Evolutionary conservation across 2,888 invertebrate species (phyloP), one percentile per base, ranked within the genome.

Genomic region (Acronicta psi): DNA sequence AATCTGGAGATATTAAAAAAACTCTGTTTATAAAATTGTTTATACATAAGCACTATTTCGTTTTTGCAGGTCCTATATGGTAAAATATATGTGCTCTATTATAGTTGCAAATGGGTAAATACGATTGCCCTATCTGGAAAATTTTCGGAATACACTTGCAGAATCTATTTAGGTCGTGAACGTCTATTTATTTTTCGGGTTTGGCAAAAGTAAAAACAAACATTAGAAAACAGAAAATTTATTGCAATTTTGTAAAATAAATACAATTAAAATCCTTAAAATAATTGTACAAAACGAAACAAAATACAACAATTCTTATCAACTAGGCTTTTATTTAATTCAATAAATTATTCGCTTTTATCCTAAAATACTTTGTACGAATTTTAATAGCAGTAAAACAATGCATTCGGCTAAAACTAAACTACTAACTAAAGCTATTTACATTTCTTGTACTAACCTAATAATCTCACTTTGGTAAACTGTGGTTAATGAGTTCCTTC

Each of bases 391-490:
- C 75, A 73, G 66, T 75, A 74, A 67, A 73, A 65, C 68, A 75
- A 78, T 72, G 55, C 52, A 71, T 75, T 75, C 57, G 58, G 43
- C 44, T 72, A 75, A 51, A 46, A 46, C 36, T 69, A 69, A 36
- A 67, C 49, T 74, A 75, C 42, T 49, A 70, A 38, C 49, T 49
- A 65, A 49, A 69, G 77, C 73, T 89, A 88, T 89, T 74, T 90
- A 90, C 90, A 91, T 60, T 74, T 73, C 65, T 78, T 79, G 60
- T 79, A 79, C 83, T 87, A 82, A 60, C 79, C 91, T 94, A 94
- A 94, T 94, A 94, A 94, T 94, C 94, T 94, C 94, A 94, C 94
- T 94, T 94, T 94, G 94, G 94, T 94, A 94, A 93, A 94, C 94
- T 94, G 94, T 94, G 94, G 94, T 94, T 92, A 91, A 89, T 90